A percentile compares a stretch with the other conserved stretches of the same genome.
Evolutionary conservation across 2,113 vertebrate genomes (phyloP).

Genomic region (Micronycteris hirsuta): DNA sequence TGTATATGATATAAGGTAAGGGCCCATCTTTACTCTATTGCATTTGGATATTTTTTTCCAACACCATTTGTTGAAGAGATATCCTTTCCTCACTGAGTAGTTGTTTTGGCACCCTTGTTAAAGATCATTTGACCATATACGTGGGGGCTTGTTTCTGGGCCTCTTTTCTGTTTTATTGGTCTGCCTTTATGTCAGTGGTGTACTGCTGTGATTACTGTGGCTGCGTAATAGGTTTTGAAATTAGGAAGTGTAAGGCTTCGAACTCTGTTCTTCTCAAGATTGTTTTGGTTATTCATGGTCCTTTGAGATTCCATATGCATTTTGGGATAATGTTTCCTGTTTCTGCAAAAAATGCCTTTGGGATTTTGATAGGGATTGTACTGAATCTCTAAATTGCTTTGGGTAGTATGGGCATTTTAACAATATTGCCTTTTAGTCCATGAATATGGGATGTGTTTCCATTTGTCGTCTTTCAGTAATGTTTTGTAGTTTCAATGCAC

Average conservation of each 20-base stretch:
- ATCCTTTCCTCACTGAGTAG: too few species aligned
- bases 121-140: too few species aligned
- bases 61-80: too few species aligned
- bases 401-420: neutral
- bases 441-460: neutral
- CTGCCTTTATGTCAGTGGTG: neutral
- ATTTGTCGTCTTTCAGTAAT: neutral
- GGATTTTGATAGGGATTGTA: neutral
- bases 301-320: neutral
- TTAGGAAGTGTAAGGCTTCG: neutral
- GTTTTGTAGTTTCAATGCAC: neutral
- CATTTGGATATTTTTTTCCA: too few species aligned
- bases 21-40: too few species aligned
- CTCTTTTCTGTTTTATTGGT: neutral
- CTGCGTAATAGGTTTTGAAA: constrained; percentile 11
- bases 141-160: too few species aligned
- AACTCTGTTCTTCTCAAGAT: neutral
- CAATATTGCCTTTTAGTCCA: neutral
- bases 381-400: neutral
- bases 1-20: too few species aligned
- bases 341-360: neutral
- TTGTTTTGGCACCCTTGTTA: too few species aligned
- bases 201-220: neutral
- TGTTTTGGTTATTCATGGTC: neutral
- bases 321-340: constrained; percentile 1